phyloP scores from a whole-genome alignment of 2,797 vertebrate genomes.

The Sebastes diaconus region DNA sequence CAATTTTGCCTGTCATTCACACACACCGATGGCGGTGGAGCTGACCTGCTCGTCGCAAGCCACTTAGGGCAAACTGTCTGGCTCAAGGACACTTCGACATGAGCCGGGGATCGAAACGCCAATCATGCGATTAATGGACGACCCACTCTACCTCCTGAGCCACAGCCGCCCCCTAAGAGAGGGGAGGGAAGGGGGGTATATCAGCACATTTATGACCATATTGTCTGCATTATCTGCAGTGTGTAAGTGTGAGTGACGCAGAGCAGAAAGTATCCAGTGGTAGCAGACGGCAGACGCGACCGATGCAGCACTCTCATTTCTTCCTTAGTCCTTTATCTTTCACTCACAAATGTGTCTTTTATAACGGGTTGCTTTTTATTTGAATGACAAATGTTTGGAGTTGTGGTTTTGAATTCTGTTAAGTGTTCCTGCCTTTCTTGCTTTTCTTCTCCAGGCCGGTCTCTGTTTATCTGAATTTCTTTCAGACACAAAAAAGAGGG shows the following conservation, averaged over 20 bases:
- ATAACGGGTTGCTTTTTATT: not conserved
- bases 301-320: not conserved
- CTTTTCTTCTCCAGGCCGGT: not conserved
- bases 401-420: not conserved
- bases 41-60: not conserved
- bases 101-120: not conserved
- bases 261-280: slow-evolving; percentile 21
- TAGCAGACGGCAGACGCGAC: not conserved
- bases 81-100: not conserved
- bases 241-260: slow-evolving; percentile 23
- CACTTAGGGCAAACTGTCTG: not conserved
- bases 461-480: not conserved
- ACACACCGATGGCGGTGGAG: not conserved
- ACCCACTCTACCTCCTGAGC: not conserved
- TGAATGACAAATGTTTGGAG: not conserved
- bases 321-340: not conserved
- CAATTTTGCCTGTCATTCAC: not conserved
- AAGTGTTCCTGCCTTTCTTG: not conserved
- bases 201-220: slow-evolving; percentile 17
- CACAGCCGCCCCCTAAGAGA: not conserved
- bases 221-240: slow-evolving; percentile 41
- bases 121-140: not conserved
- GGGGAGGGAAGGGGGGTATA: not conserved
- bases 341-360: not conserved
- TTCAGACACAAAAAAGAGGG: not conserved